These are phyloP conservation scores for Achatina immaculata DNA, from an alignment of 1,140 invertebrate genomes.

Conservation along the genomic window DNA sequence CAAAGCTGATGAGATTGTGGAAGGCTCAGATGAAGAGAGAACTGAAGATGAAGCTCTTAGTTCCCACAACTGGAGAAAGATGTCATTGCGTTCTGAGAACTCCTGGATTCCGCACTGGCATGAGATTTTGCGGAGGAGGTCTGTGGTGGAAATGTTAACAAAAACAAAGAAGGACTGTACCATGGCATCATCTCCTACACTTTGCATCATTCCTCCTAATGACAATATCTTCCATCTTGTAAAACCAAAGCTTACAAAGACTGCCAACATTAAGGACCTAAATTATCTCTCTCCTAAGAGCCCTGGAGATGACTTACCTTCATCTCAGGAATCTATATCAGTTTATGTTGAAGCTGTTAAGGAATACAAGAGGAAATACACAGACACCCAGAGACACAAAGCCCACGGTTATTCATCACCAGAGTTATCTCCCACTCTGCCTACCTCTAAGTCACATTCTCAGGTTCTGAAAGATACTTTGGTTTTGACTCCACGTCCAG, in stretches of 20 bases:
- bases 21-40: slow-evolving; percentile 2
- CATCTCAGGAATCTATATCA: neutral
- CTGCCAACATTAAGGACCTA: too few species aligned
- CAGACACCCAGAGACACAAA: neutral
- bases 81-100: neutral
- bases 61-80: too few species aligned
- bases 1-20: neutral
- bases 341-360: neutral
- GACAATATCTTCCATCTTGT: neutral
- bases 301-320: neutral
- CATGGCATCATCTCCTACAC: neutral
- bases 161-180: neutral
- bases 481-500: too few species aligned
- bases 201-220: neutral
- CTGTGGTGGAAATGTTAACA: neutral
- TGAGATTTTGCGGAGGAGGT: neutral
- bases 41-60: neutral
- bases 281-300: neutral
- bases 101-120: slow-evolving; percentile 4
- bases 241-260: neutral
- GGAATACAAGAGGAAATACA: neutral
- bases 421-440: too few species aligned
- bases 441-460: too few species aligned
- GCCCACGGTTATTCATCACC: neutral
- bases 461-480: too few species aligned